Evolutionary conservation across 2,113 vertebrate species (phyloP).

Genomic region (Phalacrocorax carbo): DNA sequence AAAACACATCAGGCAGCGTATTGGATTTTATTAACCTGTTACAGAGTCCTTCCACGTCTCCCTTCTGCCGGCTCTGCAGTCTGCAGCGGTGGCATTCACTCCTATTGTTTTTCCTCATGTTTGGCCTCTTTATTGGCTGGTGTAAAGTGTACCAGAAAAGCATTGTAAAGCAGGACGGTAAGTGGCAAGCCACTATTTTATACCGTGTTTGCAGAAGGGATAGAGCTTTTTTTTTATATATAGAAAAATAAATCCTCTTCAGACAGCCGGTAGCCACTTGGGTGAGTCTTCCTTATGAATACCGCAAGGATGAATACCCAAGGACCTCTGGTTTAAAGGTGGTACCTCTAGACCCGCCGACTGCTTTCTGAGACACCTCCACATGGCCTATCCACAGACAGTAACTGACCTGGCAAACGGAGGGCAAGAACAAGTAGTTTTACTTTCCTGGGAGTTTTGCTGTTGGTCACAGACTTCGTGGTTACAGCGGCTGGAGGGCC

Average conservation of each 20-base stretch:
- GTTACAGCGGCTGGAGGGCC: not conserved
- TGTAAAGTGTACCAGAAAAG: not conserved
- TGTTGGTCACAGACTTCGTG: not conserved
- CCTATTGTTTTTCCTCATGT: not conserved
- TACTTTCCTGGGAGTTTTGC: not conserved
- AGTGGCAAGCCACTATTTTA: not conserved
- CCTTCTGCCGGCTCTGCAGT: not conserved
- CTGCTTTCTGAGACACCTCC: not conserved
- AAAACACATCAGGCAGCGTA: not conserved
- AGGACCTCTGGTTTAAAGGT: not conserved
- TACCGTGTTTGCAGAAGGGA: not conserved
- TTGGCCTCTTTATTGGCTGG: not conserved
- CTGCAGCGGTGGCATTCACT: not conserved
- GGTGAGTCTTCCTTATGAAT: not conserved
- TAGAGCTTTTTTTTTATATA: not conserved
- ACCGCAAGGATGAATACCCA: not conserved
- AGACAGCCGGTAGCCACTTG: not conserved
- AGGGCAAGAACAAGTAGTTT: not conserved
- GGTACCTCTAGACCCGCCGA: not conserved
- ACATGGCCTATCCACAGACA: not conserved
- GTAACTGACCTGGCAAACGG: fast-evolving
- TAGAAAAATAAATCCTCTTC: not conserved
- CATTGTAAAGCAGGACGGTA: not conserved
- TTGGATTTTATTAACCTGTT: not conserved
- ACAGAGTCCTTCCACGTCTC: not conserved